Evolutionary conservation across 1,140 invertebrate species (phyloP), one percentile per base, ranked within the genome.

Genomic region (Amyelois transitella): DNA sequence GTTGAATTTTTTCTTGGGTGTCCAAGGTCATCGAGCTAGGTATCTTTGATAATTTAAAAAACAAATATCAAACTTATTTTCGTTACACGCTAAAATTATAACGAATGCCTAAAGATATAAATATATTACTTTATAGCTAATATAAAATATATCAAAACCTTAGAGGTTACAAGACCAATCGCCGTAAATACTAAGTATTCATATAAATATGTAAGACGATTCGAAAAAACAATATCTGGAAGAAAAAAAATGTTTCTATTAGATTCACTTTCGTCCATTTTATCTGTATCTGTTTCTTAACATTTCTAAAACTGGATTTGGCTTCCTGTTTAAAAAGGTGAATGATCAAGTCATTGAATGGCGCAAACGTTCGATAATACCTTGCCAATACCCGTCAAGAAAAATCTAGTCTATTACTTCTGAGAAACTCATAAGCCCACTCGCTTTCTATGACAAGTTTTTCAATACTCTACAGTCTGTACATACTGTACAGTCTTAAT

Each of bases 391-490:
- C 32, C 1, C 32, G 32, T 38, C 17, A 14, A 38, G 32, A 38
- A 38, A 38, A 38, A 38, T 38, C 32, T 38, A 38, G n/a, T n/a
- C 12, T 21, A 48, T 48, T 48, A 21, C 45, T 21, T 48, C 45
- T 48, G n/a, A 19, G 45, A 48, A 20, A 17, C 45, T 21, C n/a
- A n/a, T n/a, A 48, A 10, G 3, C 45, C 7, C 1, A 44, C 18
- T 48, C 45, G 18, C 45, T 48, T 20, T 48, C 45, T 48, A 12
- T 21, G 18, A 21, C 45, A 21, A 48, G 18, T 48, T 48, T 48
- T 48, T 48, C 20, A n/a, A 20, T 21, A n/a, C n/a, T n/a, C n/a
- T 21, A 7, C 43, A 7, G 12, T 20, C 19, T 45, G 1, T n/a
- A 19, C 10, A 21, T 18, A 18, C 32, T 3, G 32, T 48, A n/a